These are phyloP conservation scores for Scaptomyza cyrtandrae DNA, from an alignment of 2,888 invertebrate species.

Conservation along the genomic window DNA sequence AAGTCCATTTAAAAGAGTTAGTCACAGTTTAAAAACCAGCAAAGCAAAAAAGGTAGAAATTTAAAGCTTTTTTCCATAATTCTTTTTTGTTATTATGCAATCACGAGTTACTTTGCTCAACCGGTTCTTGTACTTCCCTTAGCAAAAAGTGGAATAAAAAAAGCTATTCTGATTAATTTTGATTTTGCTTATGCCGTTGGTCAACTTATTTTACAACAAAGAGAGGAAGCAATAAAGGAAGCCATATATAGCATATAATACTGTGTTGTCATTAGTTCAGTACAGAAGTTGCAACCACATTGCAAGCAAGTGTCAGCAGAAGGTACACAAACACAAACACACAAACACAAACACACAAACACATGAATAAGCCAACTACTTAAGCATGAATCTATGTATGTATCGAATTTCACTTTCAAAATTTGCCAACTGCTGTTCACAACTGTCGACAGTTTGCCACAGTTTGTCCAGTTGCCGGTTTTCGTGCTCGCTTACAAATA, in stretches of 20 bases:
- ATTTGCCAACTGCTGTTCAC: constrained; percentile 66
- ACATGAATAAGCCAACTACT: not conserved
- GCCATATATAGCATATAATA: constrained; percentile 42
- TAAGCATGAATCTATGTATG: not conserved
- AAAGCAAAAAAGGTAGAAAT: not conserved
- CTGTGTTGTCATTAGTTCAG: constrained; percentile 16
- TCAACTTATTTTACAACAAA: constrained; percentile 40
- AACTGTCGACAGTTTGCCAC: constrained; percentile 51
- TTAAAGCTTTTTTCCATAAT: not conserved
- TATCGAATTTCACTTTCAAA: constrained; percentile 69
- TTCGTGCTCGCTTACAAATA: constrained; percentile 54
- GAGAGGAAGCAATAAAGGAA: constrained; percentile 59
- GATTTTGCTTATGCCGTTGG: constrained; percentile 43
- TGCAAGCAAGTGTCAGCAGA: constrained; percentile 34
- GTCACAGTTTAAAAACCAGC: not conserved
- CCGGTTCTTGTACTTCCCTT: not conserved
- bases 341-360: not conserved
- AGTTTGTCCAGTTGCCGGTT: constrained; percentile 15
- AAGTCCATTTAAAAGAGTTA: not conserved
- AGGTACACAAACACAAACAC: not conserved
- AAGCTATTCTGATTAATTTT: constrained; percentile 44
- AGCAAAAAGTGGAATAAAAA: not conserved
- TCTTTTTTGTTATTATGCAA: not conserved
- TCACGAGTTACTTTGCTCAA: not conserved
- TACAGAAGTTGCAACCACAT: constrained; percentile 47